A percentile compares a stretch with the other conserved stretches of the same genome.
phyloP scores from a whole-genome alignment of 2,113 vertebrate species.

The Lepus americanus region DNA sequence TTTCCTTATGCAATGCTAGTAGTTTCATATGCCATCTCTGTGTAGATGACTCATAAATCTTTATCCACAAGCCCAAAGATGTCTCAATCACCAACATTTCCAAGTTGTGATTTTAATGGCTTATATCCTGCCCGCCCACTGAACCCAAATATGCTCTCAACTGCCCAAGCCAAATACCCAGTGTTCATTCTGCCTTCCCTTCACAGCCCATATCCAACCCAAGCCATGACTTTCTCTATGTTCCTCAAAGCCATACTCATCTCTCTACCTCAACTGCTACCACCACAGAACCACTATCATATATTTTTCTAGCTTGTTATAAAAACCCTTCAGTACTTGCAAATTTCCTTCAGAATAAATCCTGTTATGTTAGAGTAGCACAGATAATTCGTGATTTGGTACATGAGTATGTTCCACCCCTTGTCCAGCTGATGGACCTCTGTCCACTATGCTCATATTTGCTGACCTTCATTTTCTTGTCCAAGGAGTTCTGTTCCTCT shows the following conservation, averaged over 20 bases:
- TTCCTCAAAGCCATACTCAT: not conserved
- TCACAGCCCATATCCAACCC: not conserved
- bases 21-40: not conserved
- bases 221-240: accelerated
- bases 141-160: too few species aligned
- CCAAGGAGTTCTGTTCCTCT: not conserved
- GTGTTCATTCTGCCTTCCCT: not conserved
- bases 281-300: too few species aligned
- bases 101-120: too few species aligned
- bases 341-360: not conserved
- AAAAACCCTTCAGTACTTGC: not conserved
- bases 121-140: too few species aligned
- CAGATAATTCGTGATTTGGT: not conserved
- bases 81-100: not conserved
- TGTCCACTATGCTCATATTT: accelerated
- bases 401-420: accelerated
- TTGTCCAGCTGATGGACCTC: not conserved
- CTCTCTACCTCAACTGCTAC: not conserved
- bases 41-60: not conserved
- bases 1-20: not conserved
- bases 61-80: not conserved
- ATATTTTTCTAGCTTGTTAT: not conserved
- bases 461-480: not conserved
- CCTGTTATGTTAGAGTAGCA: not conserved
- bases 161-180: not conserved